Evolutionary conservation across 1,140 invertebrate species (phyloP).

Genomic region (Sminthurinus signatus): DNA sequence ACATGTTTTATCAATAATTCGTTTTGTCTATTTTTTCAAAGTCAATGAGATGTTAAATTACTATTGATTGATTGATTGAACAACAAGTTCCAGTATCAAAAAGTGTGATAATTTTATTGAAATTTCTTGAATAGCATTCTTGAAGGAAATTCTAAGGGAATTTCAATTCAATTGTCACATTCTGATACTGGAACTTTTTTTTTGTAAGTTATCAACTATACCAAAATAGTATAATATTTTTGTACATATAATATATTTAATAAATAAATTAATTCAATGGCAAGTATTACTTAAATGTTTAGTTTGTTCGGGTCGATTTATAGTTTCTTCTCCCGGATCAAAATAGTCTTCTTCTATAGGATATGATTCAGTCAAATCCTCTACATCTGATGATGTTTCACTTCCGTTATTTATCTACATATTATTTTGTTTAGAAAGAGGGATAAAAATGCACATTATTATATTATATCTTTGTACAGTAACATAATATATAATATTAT

Average conservation of each 20-base stretch:
- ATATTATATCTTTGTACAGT: too few relatives aligned
- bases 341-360: slow-evolving; percentile 35
- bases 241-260: slow-evolving; percentile 5
- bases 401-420: slow-evolving; percentile 10
- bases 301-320: slow-evolving; percentile 18
- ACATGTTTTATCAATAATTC: not conserved
- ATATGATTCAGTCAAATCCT: slow-evolving; percentile 40
- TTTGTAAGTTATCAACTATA: too few relatives aligned
- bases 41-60: too few relatives aligned
- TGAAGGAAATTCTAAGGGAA: too few relatives aligned
- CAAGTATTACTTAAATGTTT: slow-evolving; percentile 28
- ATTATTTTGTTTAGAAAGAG: not conserved
- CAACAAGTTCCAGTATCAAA: too few relatives aligned
- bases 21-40: too few relatives aligned
- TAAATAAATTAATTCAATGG: not conserved
- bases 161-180: too few relatives aligned
- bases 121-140: too few relatives aligned
- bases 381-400: slow-evolving; percentile 36
- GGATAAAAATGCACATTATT: not conserved
- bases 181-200: too few relatives aligned
- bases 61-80: too few relatives aligned
- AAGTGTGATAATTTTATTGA: too few relatives aligned
- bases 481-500: too few relatives aligned
- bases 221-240: not conserved
- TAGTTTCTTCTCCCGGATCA: slow-evolving; percentile 18